Conservation (phyloP, 2,113 vertebrate species). For the Boulengeromyrus knoepffleri region DNA sequence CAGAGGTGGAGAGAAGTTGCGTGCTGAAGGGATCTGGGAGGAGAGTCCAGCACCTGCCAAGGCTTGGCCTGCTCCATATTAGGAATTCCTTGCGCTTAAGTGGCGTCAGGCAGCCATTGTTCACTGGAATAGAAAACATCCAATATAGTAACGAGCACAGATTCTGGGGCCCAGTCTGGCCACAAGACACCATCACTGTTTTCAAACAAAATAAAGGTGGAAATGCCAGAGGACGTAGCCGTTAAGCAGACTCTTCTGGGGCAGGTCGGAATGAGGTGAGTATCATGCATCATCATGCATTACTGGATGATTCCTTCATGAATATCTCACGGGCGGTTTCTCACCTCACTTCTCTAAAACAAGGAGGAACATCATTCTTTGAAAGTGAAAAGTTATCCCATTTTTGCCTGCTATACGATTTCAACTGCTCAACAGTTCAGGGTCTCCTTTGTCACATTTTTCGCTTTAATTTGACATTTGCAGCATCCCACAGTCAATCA, state of each 20-base stretch:
- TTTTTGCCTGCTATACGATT: neutral
- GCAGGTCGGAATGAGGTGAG: neutral
- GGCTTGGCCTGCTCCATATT: slow-evolving; percentile 8
- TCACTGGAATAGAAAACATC: slow-evolving; percentile 4
- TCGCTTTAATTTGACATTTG: neutral
- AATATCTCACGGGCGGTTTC: neutral
- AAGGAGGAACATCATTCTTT: neutral
- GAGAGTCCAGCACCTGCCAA: neutral
- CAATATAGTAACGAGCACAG: neutral
- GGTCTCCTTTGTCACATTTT: neutral
- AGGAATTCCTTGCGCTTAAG: slow-evolving; percentile 3
- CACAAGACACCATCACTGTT: neutral
- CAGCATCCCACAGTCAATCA: neutral
- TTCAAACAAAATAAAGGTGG: neutral
- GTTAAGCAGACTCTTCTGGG: neutral
- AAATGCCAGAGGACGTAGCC: neutral
- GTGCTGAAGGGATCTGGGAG: neutral
- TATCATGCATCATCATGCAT: neutral
- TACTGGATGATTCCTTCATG: neutral
- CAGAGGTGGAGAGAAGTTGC: neutral
- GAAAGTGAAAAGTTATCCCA: neutral
- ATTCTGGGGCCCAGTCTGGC: neutral
- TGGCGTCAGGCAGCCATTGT: neutral
- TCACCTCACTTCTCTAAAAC: neutral
- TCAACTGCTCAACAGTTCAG: neutral